Base-by-base conservation (phyloP, 2,888 invertebrate genomes). In the Pollenia angustigena region DNA sequence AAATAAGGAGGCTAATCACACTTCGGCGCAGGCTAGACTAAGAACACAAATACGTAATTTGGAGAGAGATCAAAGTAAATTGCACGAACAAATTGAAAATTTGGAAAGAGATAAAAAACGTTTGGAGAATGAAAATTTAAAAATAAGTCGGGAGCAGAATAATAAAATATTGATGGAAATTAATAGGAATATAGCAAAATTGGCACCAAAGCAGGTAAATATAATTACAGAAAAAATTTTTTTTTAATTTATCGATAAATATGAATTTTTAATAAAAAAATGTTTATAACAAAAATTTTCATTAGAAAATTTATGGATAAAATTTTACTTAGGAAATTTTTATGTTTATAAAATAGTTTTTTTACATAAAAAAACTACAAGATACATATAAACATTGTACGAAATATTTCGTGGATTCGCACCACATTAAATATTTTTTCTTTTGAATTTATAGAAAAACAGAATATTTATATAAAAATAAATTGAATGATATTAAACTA, bases 161-260 rank as follows among this genome's bases (percentile, higher is more conserved):
- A 95, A 96, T 48, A 96, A 96, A 94, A 95, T 96, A 92, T 94
- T 97, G 86, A 95, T 96, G 90, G 95, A 96, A 92, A 97, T 97
- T 48, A 97, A 96, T 91, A 95, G 95, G 85, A 95, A 95, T 88
- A 92, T 95, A 60, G 94, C 94, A 0, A 94, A 94, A 87, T 89
- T 95, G 58, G 91, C 91, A 7, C 91, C 92, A 0, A 93, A 92
- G 14, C 78, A 88, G 89, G 93, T 92, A 84, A 88, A 89, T 89
- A 32, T 6, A 6, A 32, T 6, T 32, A 32, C 32, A 32, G 32
- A 23, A 23, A 32, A 32, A 32, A 62, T 9, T 82, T 69, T 12
- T 60, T 23, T 23, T 23, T 23, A 23, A 23, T 23, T 23, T 23
- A 23, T 23, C 23, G 23, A 23, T 3, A 23, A 23, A 23, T 2